Evolutionary conservation across 2,888 invertebrate genomes (phyloP), one percentile per base, ranked within the genome.

Genomic region (Marasmarcha lunaedactyla): DNA sequence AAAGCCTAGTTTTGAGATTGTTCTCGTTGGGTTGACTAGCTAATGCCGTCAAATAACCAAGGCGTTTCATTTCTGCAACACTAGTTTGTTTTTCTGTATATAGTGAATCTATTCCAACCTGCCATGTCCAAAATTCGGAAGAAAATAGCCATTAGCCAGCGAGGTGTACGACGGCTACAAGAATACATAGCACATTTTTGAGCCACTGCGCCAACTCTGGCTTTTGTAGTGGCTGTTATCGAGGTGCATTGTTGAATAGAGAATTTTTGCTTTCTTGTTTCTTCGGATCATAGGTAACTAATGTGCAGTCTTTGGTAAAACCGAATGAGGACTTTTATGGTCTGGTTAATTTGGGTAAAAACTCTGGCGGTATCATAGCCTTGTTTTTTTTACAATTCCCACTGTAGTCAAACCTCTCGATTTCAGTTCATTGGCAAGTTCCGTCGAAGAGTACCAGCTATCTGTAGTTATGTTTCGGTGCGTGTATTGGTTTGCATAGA

Each of bases 171-270:
- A 14, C 42, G 42, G 33, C 20, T 30, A 13, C 39, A 37, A 2
- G 42, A 43, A 11, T 40, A 43, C 25, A 39, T 37, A 9, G 42
- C 35, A 35, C 42, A 42, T 12, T 33, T 42, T 35, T 40, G 36
- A 14, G 39, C 40, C 12, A n/a, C 35, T 3, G 3, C 13, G 36
- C 37, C 38, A 12, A 43, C 40, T 10, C 42, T 40, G n/a, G 36
- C 33, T 40, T 43, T 39, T 0, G 42, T 43, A 14, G 14, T 9
- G 13, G 10, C 4, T 34, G 15, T 36, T 25, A 9, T 26, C 34
- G 35, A 46, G 49, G 35, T 45, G 45, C 48, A 48, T 46, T 27
- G 44, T 41, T 30, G 46, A 48, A 9, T 40, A n/a, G 6, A 44
- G 35, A 10, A 44, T 20, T 13, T 47, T 43, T 15, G 47, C 44